These are phyloP conservation scores for Halyomorpha halys DNA, from an alignment of 1,140 invertebrate species.

Conservation along the genomic window DNA sequence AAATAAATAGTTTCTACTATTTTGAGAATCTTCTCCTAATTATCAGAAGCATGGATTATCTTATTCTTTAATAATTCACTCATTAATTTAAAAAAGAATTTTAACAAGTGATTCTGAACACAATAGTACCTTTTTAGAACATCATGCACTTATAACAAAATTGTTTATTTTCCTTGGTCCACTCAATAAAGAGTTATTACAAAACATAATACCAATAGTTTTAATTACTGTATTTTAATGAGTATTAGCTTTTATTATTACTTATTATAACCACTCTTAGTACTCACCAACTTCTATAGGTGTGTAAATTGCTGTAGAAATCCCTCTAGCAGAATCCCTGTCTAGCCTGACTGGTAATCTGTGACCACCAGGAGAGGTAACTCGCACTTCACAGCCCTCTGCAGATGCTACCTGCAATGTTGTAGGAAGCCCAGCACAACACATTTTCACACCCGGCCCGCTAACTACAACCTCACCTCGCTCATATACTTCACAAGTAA, in stretches of 20 bases:
- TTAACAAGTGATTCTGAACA: too few species aligned
- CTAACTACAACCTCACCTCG: slow-evolving; percentile 47
- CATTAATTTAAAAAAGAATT: too few species aligned
- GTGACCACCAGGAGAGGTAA: slow-evolving; percentile 66
- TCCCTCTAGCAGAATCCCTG: slow-evolving; percentile 44
- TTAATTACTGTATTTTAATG: neutral
- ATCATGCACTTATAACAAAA: too few species aligned
- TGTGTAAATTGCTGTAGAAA: slow-evolving; percentile 61
- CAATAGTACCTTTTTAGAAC: too few species aligned
- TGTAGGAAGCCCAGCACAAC: slow-evolving; percentile 46
- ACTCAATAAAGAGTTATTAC: too few species aligned
- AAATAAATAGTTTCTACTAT: too few species aligned
- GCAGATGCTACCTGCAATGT: slow-evolving; percentile 47
- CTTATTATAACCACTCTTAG: neutral
- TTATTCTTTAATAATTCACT: too few species aligned
- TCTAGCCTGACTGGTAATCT: slow-evolving; percentile 55
- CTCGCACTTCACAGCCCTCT: slow-evolving; percentile 50
- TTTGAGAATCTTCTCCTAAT: too few species aligned
- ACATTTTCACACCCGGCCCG: slow-evolving; percentile 50
- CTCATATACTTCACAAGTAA: slow-evolving; percentile 66
- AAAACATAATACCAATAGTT: neutral
- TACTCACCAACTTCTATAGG: slow-evolving; percentile 63
- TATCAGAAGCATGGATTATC: too few species aligned
- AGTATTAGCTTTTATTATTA: neutral
- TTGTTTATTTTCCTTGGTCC: too few species aligned